phyloP scores from a whole-genome alignment of 1,140 invertebrate genomes.

The Euwallacea fornicatus region DNA sequence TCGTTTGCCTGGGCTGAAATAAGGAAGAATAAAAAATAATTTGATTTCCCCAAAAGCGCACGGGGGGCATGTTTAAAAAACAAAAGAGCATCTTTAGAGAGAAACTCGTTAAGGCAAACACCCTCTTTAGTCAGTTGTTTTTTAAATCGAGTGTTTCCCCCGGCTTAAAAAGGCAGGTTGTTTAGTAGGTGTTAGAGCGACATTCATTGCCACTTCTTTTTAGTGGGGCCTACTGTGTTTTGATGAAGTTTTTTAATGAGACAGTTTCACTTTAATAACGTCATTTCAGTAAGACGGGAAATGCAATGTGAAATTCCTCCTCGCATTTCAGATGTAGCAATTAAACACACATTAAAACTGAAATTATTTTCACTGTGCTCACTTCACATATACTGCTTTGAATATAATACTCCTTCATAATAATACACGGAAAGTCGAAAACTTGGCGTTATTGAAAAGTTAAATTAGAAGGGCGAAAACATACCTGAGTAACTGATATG shows the following conservation, averaged over 20 bases:
- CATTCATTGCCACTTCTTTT: conserved; percentile 38
- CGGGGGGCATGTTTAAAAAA: conserved; percentile 31
- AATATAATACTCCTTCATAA: too few relatives aligned
- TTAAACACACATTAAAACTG: too few relatives aligned
- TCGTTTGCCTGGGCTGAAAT: background rate
- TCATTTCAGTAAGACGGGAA: too few relatives aligned
- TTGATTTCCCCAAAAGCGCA: conserved; percentile 26
- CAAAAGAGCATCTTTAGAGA: conserved; percentile 37
- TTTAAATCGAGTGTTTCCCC: conserved; percentile 37
- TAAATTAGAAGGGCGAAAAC: conserved; percentile 33
- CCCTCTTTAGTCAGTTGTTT: conserved; percentile 37
- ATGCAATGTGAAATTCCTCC: too few relatives aligned
- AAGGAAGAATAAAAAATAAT: conserved; percentile 33
- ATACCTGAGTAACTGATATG: conserved; percentile 40
- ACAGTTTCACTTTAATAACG: background rate
- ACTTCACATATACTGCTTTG: too few relatives aligned
- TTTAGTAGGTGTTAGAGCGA: conserved; percentile 39
- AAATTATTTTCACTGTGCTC: too few relatives aligned
- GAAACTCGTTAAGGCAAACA: conserved; percentile 38
- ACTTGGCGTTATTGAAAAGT: conserved; percentile 37
- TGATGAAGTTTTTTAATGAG: conserved; percentile 5
- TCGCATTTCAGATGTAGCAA: too few relatives aligned
- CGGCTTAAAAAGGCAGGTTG: conserved; percentile 35
- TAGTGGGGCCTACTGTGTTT: conserved; percentile 24
- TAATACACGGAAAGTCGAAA: conserved; percentile 7